These are phyloP conservation scores for Prionailurus viverrinus DNA, from an alignment of 2,113 vertebrate genomes.

Conservation along the genomic window DNA sequence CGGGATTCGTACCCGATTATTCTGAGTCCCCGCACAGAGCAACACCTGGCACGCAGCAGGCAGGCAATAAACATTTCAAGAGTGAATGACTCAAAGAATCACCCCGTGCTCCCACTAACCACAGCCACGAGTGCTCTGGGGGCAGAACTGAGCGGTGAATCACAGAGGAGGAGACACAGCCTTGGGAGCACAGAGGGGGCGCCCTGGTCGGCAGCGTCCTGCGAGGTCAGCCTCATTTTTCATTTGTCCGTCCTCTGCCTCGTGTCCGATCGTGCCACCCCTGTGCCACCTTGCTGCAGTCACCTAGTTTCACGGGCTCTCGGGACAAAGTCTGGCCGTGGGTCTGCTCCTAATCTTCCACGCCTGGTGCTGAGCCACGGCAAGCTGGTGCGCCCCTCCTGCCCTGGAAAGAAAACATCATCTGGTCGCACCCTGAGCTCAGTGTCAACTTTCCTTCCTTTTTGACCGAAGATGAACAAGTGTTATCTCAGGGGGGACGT, in stretches of 20 bases:
- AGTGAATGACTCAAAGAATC: neutral
- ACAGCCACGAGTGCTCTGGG: neutral
- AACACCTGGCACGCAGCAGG: neutral
- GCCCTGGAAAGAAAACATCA: too few relatives aligned
- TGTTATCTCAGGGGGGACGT: neutral
- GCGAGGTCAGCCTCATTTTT: neutral
- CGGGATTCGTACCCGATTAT: neutral
- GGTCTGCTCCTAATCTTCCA: neutral
- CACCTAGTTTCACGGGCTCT: neutral
- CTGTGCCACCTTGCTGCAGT: neutral
- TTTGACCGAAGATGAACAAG: neutral
- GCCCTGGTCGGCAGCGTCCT: neutral
- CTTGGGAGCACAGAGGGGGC: neutral
- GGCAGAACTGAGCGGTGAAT: neutral
- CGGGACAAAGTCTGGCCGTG: neutral
- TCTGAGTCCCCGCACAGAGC: neutral
- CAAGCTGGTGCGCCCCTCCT: neutral
- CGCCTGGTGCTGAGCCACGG: neutral
- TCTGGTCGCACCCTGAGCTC: too few relatives aligned
- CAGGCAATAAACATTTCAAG: neutral
- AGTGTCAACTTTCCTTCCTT: neutral
- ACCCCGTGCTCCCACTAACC: neutral
- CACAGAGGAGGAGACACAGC: rapidly evolving
- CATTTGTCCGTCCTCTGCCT: neutral
- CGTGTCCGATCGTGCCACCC: rapidly evolving